A percentile compares a stretch with the other conserved stretches of the same genome.
Conservation (phyloP, 2,888 invertebrate genomes). For the Ophion slaviceki region DNA sequence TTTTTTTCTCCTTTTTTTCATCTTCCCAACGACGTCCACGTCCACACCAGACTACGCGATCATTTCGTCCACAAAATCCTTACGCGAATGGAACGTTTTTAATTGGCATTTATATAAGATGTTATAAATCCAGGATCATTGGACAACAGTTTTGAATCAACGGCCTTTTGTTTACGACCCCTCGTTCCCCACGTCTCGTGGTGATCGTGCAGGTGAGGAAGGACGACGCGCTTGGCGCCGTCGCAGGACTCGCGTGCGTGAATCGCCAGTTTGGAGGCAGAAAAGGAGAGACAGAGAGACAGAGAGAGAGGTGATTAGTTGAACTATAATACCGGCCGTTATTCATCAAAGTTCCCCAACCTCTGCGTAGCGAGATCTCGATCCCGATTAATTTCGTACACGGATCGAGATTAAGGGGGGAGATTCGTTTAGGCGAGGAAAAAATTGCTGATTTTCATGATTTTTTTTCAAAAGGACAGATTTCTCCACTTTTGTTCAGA, state of each 20-base stretch:
- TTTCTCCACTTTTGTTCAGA: too few relatives aligned
- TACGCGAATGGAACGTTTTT: constrained; percentile 64
- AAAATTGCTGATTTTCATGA: too few relatives aligned
- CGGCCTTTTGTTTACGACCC: constrained; percentile 52
- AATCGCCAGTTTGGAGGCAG: constrained; percentile 33
- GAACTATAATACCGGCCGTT: constrained; percentile 29
- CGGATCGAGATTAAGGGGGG: constrained; percentile 33
- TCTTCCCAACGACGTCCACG: constrained; percentile 38
- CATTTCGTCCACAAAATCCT: background rate
- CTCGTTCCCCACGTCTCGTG: background rate
- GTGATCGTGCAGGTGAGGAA: constrained; percentile 4
- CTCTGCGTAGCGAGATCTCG: constrained; percentile 5
- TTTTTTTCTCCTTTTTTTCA: background rate
- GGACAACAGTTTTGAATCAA: constrained; percentile 58
- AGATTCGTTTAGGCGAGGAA: too few relatives aligned
- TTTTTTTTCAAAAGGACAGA: too few relatives aligned
- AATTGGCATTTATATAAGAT: constrained; percentile 73
- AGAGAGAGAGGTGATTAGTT: constrained; percentile 34
- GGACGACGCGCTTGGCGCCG: constrained; percentile 43
- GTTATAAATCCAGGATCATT: constrained; percentile 67
- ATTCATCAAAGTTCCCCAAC: constrained; percentile 52
- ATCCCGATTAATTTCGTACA: constrained; percentile 41
- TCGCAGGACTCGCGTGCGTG: constrained; percentile 33
- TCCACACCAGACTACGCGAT: constrained; percentile 1
- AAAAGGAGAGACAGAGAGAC: constrained; percentile 17